Base-by-base conservation (phyloP, 2,888 invertebrate species). In the Platycheirus rosarum region DNA sequence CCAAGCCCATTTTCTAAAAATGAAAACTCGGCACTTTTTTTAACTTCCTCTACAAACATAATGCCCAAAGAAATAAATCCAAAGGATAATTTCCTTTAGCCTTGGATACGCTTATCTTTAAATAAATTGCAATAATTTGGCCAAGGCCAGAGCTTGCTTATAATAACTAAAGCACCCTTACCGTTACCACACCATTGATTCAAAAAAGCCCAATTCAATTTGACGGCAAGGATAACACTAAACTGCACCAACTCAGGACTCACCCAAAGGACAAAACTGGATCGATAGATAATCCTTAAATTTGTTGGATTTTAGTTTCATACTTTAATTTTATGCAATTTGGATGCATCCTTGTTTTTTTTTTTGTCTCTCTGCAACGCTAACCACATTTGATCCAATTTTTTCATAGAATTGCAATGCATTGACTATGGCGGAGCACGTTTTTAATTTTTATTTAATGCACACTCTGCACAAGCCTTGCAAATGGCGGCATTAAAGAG, bases 381-480 rank as follows among this genome's bases (percentile, higher is more conserved):
- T 1, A 57, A 44, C 60, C 16, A 29, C 40, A n/a, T 60, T 44
- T 60, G 44, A 60, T 60, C 60, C 29, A 44, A 42, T 60, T 60
- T 60, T n/a, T 60, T 44, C 11, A 44, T 60, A 44, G 42, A 44
- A 44, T 60, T 60, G 42, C 44, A 60, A 60, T 29, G 42, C 60
- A 23, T n/a, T 44, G 29, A 29, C 44, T 57, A 37, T 60, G 16
- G 16, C 16, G 2, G 0, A 44, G 20, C n/a, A 8, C 18, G 1
- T 40, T 37, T 40, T 44, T 26, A 13, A 13, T 40, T 9, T 14
- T 0, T 9, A 1, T 51, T 29, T 5, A 23, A 26, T 14, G 9
- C 14, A 40, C 20, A 35, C 35, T 29, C 16, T 13, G 16, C 18
- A 14, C 6, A 6, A 16, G 7, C 42, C 42, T 53, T 29, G 16